Conservation (phyloP, 2,888 invertebrate species). For the Ditylenchus weischeri region DNA sequence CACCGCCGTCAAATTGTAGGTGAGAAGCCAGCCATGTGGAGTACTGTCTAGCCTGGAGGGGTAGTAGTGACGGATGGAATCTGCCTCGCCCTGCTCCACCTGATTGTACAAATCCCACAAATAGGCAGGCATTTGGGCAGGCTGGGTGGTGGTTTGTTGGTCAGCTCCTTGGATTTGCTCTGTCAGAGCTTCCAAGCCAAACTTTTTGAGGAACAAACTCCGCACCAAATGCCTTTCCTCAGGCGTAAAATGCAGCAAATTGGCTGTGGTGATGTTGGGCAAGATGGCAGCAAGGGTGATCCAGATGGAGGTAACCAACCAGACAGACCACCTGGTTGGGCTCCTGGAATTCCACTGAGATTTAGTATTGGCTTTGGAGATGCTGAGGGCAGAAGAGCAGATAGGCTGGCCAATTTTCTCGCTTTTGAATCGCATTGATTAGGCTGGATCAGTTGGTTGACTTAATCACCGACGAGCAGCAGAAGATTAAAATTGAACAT, state of each 20-base stretch:
- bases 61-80: constrained; percentile 48
- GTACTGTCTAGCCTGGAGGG: constrained; percentile 17
- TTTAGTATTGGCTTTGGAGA: too few relatives aligned
- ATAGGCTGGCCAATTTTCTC: too few relatives aligned
- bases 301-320: too few relatives aligned
- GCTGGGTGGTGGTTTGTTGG: background rate
- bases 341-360: too few relatives aligned
- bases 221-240: constrained; percentile 18
- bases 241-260: background rate
- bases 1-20: constrained; percentile 5
- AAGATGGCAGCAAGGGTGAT: background rate
- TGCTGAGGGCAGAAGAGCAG: too few relatives aligned
- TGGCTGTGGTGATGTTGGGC: background rate
- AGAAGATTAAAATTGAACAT: too few relatives aligned
- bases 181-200: constrained; percentile 16
- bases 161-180: background rate
- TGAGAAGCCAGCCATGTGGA: constrained; percentile 16
- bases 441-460: too few relatives aligned
- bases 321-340: too few relatives aligned
- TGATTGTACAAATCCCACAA: constrained; percentile 48
- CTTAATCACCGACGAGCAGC: too few relatives aligned
- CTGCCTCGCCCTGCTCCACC: constrained; percentile 37
- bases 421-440: too few relatives aligned
- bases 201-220: constrained; percentile 18
- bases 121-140: constrained; percentile 41